These are phyloP conservation scores for Brotogeris chrysoptera DNA, from an alignment of 2,797 vertebrate species.

Conservation along the genomic window DNA sequence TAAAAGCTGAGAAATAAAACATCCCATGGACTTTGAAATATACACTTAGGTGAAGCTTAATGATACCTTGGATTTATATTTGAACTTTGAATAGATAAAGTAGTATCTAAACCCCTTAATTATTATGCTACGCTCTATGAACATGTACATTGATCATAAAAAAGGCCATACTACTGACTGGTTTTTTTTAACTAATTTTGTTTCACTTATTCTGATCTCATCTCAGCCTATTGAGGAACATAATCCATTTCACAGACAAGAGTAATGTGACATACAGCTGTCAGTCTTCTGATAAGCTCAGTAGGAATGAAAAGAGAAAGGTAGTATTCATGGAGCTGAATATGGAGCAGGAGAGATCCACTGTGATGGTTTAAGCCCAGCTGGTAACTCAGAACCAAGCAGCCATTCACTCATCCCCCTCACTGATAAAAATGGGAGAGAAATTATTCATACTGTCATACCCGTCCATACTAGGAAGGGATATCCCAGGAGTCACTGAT, in stretches of 20 bases:
- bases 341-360: slow-evolving; percentile 22
- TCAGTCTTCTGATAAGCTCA: slow-evolving; percentile 25
- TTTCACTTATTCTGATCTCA: slow-evolving; percentile 44
- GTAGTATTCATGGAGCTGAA: background rate
- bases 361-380: background rate
- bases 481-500: background rate
- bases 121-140: slow-evolving; percentile 27
- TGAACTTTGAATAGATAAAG: slow-evolving; percentile 56
- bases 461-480: background rate
- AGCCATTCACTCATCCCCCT: background rate
- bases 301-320: slow-evolving; percentile 37
- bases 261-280: slow-evolving; percentile 13
- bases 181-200: slow-evolving; percentile 22
- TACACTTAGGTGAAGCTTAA: slow-evolving; percentile 55
- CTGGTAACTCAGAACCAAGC: background rate
- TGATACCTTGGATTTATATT: slow-evolving; percentile 55
- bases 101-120: slow-evolving; percentile 20
- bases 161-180: background rate
- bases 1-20: slow-evolving; percentile 51
- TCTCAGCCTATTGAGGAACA: slow-evolving; percentile 36
- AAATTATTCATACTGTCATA: background rate
- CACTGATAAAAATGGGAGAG: background rate
- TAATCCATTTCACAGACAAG: slow-evolving; percentile 25
- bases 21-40: slow-evolving; percentile 45
- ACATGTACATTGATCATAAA: slow-evolving; percentile 49